phyloP scores from a whole-genome alignment of 1,140 invertebrate genomes.

The Ptiloglossa arizonensis region DNA sequence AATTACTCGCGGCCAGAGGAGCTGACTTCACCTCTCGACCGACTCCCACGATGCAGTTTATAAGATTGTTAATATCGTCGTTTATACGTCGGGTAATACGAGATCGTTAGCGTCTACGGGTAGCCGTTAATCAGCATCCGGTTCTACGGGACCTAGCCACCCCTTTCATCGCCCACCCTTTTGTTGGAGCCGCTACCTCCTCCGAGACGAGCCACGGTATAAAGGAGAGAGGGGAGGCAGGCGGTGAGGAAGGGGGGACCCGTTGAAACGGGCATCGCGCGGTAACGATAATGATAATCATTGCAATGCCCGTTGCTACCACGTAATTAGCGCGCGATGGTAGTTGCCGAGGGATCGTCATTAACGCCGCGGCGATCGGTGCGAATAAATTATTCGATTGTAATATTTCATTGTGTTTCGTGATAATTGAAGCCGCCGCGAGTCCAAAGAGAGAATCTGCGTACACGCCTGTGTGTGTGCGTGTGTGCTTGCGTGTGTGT shows the following conservation, averaged over 20 bases:
- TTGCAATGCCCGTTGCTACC: constrained; percentile 6
- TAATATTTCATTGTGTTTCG: constrained; percentile 48
- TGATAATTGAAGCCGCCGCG: constrained; percentile 38
- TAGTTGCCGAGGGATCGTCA: constrained; percentile 35
- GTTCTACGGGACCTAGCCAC: constrained; percentile 54
- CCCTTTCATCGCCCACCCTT: constrained; percentile 61
- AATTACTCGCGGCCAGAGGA: constrained; percentile 71
- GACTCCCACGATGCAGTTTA: constrained; percentile 77
- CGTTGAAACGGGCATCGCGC: constrained; percentile 20
- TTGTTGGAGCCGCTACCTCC: constrained; percentile 37
- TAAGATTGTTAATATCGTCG: constrained; percentile 76
- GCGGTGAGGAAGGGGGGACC: no score
- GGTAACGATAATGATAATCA: constrained; percentile 43
- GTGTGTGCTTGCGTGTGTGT: no score
- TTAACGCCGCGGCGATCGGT: constrained; percentile 40
- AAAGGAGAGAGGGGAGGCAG: no score
- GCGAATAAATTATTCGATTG: constrained; percentile 52
- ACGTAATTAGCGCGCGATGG: constrained; percentile 34
- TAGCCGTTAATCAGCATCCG: constrained; percentile 61
- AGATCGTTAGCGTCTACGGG: constrained; percentile 65
- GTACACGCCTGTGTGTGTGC: no score
- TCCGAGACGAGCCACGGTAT: no score
- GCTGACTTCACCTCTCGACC: constrained; percentile 72
- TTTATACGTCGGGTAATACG: constrained; percentile 67
- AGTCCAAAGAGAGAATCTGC: no score